These are phyloP conservation scores for Lasioglossum oenotherae DNA, from an alignment of 2,888 invertebrate species.

Conservation along the genomic window DNA sequence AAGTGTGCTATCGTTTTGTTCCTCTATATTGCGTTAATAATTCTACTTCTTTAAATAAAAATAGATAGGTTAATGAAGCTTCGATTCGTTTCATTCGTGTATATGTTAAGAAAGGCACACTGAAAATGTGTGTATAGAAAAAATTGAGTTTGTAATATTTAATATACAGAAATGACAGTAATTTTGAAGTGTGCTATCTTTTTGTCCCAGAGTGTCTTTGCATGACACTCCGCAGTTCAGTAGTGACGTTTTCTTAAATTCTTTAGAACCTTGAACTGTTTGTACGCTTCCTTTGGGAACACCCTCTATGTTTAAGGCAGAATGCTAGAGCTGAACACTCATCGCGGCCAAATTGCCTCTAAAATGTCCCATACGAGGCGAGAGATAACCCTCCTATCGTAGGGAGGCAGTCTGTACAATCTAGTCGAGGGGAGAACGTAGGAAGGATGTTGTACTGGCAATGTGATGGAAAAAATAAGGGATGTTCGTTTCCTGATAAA, in stretches of 20 bases:
- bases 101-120: no score
- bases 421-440: constrained; percentile 17
- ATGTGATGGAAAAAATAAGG: constrained; percentile 43
- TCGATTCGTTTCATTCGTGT: no score
- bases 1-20: no score
- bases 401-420: constrained; percentile 29
- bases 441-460: constrained; percentile 24
- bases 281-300: not conserved
- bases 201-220: no score
- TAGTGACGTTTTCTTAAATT: not conserved
- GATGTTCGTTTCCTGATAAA: constrained; percentile 20
- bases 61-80: no score
- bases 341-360: constrained; percentile 60
- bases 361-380: constrained; percentile 55
- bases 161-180: no score
- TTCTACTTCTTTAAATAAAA: no score
- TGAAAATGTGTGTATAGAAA: no score
- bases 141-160: no score
- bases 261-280: not conserved
- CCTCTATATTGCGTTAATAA: no score
- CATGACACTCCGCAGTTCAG: no score
- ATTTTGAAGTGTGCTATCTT: no score
- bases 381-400: constrained; percentile 58
- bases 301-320: constrained; percentile 20
- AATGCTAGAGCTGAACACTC: constrained; percentile 36